Evolutionary conservation across 1,140 invertebrate genomes (phyloP).

Genomic region (Agraylea sexmaculata): DNA sequence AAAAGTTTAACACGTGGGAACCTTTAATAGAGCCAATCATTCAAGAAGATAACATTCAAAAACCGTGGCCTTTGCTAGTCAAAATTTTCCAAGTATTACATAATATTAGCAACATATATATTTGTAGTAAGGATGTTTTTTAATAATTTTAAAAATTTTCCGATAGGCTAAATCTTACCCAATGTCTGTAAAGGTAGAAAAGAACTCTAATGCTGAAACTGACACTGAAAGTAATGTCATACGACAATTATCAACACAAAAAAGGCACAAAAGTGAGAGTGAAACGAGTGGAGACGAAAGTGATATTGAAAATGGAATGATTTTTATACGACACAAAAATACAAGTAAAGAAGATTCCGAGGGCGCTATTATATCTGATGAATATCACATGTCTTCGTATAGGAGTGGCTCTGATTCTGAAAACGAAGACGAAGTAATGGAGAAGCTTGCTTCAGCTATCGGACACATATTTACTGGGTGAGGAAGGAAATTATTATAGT

Average conservation of each 20-base stretch:
- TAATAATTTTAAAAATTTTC: constrained; percentile 9
- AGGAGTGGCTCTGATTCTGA: constrained; percentile 70
- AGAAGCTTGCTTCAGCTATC: constrained; percentile 58
- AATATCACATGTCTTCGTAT: constrained; percentile 41
- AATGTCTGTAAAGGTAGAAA: constrained; percentile 43
- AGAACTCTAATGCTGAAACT: constrained; percentile 26
- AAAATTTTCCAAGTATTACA: constrained; percentile 45
- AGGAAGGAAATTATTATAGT: constrained; percentile 11
- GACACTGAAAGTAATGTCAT: constrained; percentile 23
- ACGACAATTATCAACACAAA: constrained; percentile 23
- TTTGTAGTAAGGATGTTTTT: background rate
- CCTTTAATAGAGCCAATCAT: constrained; percentile 65
- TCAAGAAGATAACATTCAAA: constrained; percentile 52
- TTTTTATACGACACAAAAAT: constrained; percentile 41
- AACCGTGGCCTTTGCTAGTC: constrained; percentile 61
- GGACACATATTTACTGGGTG: constrained; percentile 61
- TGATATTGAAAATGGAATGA: constrained; percentile 46
- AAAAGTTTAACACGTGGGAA: constrained; percentile 62
- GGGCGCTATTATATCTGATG: constrained; percentile 17
- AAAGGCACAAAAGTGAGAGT: constrained; percentile 37
- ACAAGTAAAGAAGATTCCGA: constrained; percentile 24
- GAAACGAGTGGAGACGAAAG: constrained; percentile 51
- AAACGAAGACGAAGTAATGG: constrained; percentile 56
- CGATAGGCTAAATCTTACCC: constrained; percentile 52
- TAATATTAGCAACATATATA: background rate